Percentiles rank a stretch among this genome's conserved stretches.
Evolutionary conservation across 2,888 invertebrate genomes (phyloP).

Genomic region (Lithophane ornitopus): DNA sequence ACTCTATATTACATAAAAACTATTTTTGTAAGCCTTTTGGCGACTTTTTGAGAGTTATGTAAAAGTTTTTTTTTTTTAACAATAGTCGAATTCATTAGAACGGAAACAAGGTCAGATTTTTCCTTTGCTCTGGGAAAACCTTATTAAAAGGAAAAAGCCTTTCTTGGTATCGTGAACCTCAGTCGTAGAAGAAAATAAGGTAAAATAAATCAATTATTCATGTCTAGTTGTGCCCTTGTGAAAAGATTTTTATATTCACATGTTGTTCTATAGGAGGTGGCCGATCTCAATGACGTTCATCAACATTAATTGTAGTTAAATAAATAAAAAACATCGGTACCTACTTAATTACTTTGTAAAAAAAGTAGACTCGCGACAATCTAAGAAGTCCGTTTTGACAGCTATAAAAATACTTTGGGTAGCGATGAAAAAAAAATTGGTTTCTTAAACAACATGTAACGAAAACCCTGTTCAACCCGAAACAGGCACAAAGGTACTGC

Average conservation of each 20-base stretch:
- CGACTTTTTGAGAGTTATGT: background rate
- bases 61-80: background rate
- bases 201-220: constrained; percentile 28
- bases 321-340: too few relatives aligned
- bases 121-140: background rate
- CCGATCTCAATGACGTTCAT: background rate
- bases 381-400: too few relatives aligned
- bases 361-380: too few relatives aligned
- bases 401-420: too few relatives aligned
- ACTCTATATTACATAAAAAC: background rate
- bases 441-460: too few relatives aligned
- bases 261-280: background rate
- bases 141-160: constrained; percentile 11
- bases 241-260: constrained; percentile 13
- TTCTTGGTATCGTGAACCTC: constrained; percentile 26
- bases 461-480: too few relatives aligned
- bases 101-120: constrained; percentile 1
- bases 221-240: constrained; percentile 1
- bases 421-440: too few relatives aligned
- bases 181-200: constrained; percentile 13
- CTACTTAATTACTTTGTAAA: background rate
- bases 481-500: too few relatives aligned
- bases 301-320: background rate
- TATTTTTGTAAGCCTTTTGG: background rate
- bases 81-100: background rate